Evolutionary conservation across 2,888 invertebrate genomes (phyloP), one percentile per base, ranked within the genome.

Genomic region (Apamea sordens): DNA sequence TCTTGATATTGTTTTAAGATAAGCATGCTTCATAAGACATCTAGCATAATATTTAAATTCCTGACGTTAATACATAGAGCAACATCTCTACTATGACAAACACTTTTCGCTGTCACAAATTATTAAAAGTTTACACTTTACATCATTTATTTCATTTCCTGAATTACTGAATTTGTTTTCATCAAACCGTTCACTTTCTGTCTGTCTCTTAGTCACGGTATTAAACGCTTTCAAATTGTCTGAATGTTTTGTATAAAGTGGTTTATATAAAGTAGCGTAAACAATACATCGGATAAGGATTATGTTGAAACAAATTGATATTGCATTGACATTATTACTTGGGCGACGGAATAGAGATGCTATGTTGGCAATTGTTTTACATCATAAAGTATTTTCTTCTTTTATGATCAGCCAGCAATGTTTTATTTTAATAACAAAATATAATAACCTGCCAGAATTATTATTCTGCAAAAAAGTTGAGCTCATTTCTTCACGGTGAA

Each of bases 121-220:
- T 41, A 63, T 67, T 67, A 5, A 63, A 73, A 76, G 41, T 70
- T 70, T 32, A 67, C 32, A 59, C 18, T 73, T 70, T 41, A 63
- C n/a, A 59, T 7, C 13, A n/a, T 59, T 76, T 59, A 67, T 56
- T 87, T 36, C 18, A 85, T 85, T 87, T 87, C 85, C 59, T 80
- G 77, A 50, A 78, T 81, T 41, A 61, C 68, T 73, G 74, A 76
- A 78, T 88, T 80, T 67, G 80, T 80, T 87, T 88, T 71, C 77
- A 68, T 87, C 36, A 72, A 86, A 91, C 91, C 91, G 90, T 90
- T 91, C 86, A 90, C 93, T 94, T 94, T 94, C 93, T 89, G 86
- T 88, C 86, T 78, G 83, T 85, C 85, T 91, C 90, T 90, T 85
- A 92, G 92, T 93, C 93, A 94, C 93, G 92, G 87, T 77, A 89